These are phyloP conservation scores for Cisticola juncidis DNA, from an alignment of 2,113 vertebrate species.

Conservation along the genomic window DNA sequence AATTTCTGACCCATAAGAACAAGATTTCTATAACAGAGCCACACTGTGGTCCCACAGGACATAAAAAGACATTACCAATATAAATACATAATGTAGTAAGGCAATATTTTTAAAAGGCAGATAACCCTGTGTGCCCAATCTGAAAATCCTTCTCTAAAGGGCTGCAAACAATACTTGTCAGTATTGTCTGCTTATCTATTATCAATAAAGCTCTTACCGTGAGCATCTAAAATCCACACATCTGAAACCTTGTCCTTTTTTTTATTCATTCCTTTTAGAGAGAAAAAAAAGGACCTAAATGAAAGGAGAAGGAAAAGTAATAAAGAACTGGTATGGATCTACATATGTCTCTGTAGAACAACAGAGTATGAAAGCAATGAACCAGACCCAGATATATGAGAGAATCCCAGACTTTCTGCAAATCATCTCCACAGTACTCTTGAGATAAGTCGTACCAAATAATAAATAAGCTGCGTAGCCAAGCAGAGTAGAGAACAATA, in stretches of 20 bases:
- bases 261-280: background rate
- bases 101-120: background rate
- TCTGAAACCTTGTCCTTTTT: background rate
- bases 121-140: background rate
- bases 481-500: constrained; percentile 6
- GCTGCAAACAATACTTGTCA: background rate
- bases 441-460: background rate
- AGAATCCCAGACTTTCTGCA: background rate
- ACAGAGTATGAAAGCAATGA: background rate
- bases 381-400: background rate
- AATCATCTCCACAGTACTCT: background rate
- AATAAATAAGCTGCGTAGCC: background rate
- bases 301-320: background rate
- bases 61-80: background rate
- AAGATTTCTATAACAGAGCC: background rate
- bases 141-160: background rate
- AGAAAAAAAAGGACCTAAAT: background rate
- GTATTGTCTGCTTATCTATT: background rate
- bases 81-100: background rate
- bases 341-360: background rate
- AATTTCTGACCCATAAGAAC: background rate
- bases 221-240: background rate
- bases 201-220: background rate
- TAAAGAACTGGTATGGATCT: background rate
- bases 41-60: background rate